phyloP scores from a whole-genome alignment of 2,888 invertebrate genomes.

The Mesorhabditis belari region DNA sequence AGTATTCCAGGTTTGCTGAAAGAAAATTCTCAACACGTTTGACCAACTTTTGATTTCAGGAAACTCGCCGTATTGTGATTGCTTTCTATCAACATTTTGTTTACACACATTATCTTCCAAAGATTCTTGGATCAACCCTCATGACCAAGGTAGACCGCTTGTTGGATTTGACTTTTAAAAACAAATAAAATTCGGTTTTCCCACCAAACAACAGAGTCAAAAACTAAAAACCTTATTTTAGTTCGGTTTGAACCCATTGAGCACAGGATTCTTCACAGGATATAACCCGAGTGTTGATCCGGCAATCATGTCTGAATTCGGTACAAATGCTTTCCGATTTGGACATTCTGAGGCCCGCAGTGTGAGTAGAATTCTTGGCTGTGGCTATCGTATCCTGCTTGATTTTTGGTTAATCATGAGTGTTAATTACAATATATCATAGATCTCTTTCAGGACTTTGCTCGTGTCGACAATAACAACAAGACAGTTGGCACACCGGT shows the following conservation, averaged over 20 bases:
- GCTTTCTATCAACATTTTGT: constrained; percentile 60
- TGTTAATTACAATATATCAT: not conserved
- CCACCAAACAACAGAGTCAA: not conserved
- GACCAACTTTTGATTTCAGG: constrained; percentile 8
- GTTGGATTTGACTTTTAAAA: not conserved
- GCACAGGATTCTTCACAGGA: constrained; percentile 7
- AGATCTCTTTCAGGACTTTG: not conserved
- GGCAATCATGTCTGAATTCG: constrained; percentile 73
- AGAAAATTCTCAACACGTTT: not conserved
- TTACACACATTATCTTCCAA: constrained; percentile 64
- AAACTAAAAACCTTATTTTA: too few relatives aligned
- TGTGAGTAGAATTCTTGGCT: constrained; percentile 49
- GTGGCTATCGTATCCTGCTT: too few relatives aligned
- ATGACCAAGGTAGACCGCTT: constrained; percentile 21
- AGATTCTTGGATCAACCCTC: constrained; percentile 62
- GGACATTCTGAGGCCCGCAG: constrained; percentile 69
- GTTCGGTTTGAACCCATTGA: not conserved
- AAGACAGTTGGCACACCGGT: constrained; percentile 3
- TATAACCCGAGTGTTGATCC: constrained; percentile 66
- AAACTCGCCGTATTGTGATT: constrained; percentile 53
- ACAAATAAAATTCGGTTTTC: not conserved
- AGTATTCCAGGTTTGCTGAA: constrained; percentile 16
- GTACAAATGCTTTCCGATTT: constrained; percentile 66
- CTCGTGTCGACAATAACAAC: constrained; percentile 1
- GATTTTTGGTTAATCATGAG: too few relatives aligned